Conservation (phyloP, 37 sponge, comb jelly and placozoan genomes). For the Aphrocallistes beatrix region DNA sequence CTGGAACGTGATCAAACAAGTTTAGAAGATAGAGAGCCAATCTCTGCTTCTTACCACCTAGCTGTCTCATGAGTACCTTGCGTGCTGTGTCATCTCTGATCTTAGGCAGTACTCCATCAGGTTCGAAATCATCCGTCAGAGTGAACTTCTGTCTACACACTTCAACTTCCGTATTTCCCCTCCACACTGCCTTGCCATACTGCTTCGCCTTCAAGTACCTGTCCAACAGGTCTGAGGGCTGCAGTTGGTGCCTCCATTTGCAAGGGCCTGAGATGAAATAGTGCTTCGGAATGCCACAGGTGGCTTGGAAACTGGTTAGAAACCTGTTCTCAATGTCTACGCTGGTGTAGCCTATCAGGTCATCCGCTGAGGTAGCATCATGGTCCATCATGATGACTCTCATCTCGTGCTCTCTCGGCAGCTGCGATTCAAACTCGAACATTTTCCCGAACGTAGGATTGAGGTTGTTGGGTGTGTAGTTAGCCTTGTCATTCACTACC, state of each 20-base stretch:
- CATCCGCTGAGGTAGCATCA: constrained; percentile 34
- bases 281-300: constrained; percentile 39
- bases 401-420: constrained; percentile 30
- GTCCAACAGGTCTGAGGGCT: constrained; percentile 32
- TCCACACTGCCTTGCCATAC: constrained; percentile 17
- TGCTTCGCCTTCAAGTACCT: constrained; percentile 17
- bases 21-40: constrained; percentile 32
- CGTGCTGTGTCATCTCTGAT: background rate
- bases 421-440: constrained; percentile 28
- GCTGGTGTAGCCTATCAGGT: constrained; percentile 41
- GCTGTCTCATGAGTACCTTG: background rate
- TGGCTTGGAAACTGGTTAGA: constrained; percentile 27
- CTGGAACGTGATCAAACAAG: constrained; percentile 26
- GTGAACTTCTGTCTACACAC: constrained; percentile 23
- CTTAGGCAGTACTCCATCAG: background rate
- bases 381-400: constrained; percentile 38
- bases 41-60: constrained; percentile 34
- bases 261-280: constrained; percentile 33
- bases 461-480: constrained; percentile 37
- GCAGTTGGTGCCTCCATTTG: constrained; percentile 29
- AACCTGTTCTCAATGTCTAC: constrained; percentile 46
- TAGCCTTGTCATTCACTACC: constrained; percentile 24
- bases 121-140: constrained; percentile 20
- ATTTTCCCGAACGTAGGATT: constrained; percentile 41
- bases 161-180: constrained; percentile 26